Evolutionary conservation across 2,888 invertebrate genomes (phyloP).

Genomic region (Platypus cylindrus): DNA sequence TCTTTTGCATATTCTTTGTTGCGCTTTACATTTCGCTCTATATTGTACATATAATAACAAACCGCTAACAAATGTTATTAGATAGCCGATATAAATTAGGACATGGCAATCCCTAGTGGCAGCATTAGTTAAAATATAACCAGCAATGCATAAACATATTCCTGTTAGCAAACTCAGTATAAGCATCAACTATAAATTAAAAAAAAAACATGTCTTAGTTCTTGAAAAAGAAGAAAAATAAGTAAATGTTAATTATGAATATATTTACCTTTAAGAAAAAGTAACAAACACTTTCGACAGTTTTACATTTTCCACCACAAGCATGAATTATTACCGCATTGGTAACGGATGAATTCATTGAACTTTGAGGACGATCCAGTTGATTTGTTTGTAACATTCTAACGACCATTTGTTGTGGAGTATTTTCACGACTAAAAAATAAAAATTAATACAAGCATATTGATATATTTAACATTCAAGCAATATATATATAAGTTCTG

Average conservation of each 20-base stretch:
- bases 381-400: no score
- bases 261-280: constrained; percentile 49
- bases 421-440: constrained; percentile 19
- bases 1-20: constrained; percentile 25
- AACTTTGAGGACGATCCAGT: constrained; percentile 32
- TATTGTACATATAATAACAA: constrained; percentile 51
- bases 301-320: constrained; percentile 56
- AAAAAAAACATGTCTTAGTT: not conserved
- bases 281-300: constrained; percentile 59
- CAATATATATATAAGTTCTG: no score
- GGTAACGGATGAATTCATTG: constrained; percentile 31
- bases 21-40: constrained; percentile 36
- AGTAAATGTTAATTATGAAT: not conserved
- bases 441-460: constrained; percentile 6
- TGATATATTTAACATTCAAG: no score
- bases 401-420: constrained; percentile 9
- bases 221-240: not conserved
- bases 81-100: constrained; percentile 50
- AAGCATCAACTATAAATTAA: constrained; percentile 44
- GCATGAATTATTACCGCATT: constrained; percentile 48
- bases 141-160: constrained; percentile 51
- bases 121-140: constrained; percentile 47
- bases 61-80: constrained; percentile 49
- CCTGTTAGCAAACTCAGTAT: constrained; percentile 54
- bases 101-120: constrained; percentile 54